A percentile compares a stretch with the other conserved stretches of the same genome.
Evolutionary conservation across 2,113 vertebrate species (phyloP).

Genomic region (Tyto alba): DNA sequence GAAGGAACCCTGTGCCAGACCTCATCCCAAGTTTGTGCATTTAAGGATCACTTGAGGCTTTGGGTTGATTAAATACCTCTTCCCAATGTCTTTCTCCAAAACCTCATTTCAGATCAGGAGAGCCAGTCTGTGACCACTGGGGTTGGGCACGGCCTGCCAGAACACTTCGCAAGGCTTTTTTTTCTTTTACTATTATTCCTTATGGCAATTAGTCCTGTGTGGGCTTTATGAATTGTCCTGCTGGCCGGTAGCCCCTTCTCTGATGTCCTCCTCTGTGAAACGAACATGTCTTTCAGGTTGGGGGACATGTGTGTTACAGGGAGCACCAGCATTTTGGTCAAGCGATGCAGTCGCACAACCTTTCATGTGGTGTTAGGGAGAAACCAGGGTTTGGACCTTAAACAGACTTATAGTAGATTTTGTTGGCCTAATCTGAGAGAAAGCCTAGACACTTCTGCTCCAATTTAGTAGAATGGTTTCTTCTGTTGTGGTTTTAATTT

Average conservation of each 20-base stretch:
- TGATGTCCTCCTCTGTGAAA: background rate
- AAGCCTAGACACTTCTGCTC: background rate
- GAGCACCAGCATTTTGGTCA: background rate
- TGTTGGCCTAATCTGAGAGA: background rate
- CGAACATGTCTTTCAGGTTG: background rate
- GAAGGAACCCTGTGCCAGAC: background rate
- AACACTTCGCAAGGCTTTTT: background rate
- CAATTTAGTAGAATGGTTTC: background rate
- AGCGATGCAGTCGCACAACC: background rate
- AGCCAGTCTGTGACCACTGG: background rate
- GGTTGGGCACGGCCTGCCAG: background rate
- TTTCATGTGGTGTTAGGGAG: background rate
- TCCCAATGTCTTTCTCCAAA: background rate
- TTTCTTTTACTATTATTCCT: background rate
- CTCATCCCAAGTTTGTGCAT: background rate
- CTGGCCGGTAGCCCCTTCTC: background rate
- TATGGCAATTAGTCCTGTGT: background rate
- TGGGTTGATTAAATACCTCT: background rate
- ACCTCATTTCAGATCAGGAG: background rate
- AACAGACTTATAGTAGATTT: background rate
- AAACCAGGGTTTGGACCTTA: background rate
- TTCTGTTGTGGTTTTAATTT: background rate
- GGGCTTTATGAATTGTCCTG: background rate
- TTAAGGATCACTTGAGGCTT: background rate
- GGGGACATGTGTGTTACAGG: rapidly evolving